Conservation (phyloP, 2,888 invertebrate genomes). For the Parnassius smintheus region DNA sequence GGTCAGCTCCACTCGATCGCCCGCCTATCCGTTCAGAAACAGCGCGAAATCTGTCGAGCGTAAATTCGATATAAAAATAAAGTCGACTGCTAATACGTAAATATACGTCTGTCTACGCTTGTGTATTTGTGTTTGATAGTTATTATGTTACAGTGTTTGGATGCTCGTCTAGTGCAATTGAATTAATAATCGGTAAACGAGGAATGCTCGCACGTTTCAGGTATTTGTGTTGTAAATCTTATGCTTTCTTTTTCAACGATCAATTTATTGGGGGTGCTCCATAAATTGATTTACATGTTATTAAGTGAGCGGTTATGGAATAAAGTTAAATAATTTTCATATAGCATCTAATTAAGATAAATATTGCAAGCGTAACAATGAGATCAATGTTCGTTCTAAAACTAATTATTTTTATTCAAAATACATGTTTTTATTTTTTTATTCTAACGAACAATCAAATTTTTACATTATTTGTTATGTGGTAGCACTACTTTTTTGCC, state of each 20-base stretch:
- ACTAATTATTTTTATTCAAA: too few species aligned
- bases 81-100: neutral
- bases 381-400: too few species aligned
- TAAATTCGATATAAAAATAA: conserved; percentile 12
- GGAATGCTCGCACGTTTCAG: conserved; percentile 34
- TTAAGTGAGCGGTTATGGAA: too few species aligned
- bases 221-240: conserved; percentile 23
- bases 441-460: too few species aligned
- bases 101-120: conserved; percentile 1
- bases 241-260: conserved; percentile 14
- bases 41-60: conserved; percentile 18
- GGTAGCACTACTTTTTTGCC: too few species aligned
- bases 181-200: neutral
- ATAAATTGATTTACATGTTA: neutral
- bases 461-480: too few species aligned
- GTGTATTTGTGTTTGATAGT: conserved; percentile 5
- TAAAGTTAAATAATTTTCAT: too few species aligned
- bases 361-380: too few species aligned
- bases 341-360: too few species aligned
- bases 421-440: too few species aligned
- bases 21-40: conserved; percentile 22
- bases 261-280: conserved; percentile 1
- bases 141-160: conserved; percentile 1
- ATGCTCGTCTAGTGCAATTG: neutral
- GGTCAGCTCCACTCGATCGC: conserved; percentile 31